These are phyloP conservation scores for Danaus chrysippus DNA, from an alignment of 2,888 invertebrate species.

Conservation along the genomic window DNA sequence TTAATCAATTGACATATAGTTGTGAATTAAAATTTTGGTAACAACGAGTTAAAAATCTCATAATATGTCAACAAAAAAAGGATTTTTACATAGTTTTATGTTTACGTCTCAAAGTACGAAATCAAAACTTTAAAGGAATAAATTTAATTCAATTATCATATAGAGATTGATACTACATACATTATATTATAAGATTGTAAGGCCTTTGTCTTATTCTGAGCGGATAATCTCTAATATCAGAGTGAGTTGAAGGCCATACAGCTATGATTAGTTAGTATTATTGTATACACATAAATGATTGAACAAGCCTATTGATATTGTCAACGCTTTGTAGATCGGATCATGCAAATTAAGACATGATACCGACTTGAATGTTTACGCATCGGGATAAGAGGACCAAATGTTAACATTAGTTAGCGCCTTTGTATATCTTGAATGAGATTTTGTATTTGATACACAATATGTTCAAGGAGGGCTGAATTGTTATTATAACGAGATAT, in stretches of 20 bases:
- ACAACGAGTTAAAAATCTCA: no score
- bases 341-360: constrained; percentile 74
- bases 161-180: no score
- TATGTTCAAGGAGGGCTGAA: constrained; percentile 33
- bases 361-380: constrained; percentile 60
- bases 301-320: constrained; percentile 56
- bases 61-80: no score
- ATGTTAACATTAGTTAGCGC: constrained; percentile 64
- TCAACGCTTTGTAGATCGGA: constrained; percentile 48
- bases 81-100: no score
- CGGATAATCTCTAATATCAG: neutral
- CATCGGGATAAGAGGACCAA: constrained; percentile 47
- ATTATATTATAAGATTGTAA: no score
- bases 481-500: no score
- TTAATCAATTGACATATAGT: no score
- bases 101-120: no score
- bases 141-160: no score
- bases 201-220: no score
- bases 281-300: constrained; percentile 1
- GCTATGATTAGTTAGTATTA: neutral
- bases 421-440: constrained; percentile 58
- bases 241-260: neutral
- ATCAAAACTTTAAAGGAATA: no score
- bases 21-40: no score
- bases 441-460: constrained; percentile 46